Evolutionary conservation across 2,113 vertebrate genomes (phyloP), one percentile per base, ranked within the genome.

Genomic region (Hippocampus barbouri): DNA sequence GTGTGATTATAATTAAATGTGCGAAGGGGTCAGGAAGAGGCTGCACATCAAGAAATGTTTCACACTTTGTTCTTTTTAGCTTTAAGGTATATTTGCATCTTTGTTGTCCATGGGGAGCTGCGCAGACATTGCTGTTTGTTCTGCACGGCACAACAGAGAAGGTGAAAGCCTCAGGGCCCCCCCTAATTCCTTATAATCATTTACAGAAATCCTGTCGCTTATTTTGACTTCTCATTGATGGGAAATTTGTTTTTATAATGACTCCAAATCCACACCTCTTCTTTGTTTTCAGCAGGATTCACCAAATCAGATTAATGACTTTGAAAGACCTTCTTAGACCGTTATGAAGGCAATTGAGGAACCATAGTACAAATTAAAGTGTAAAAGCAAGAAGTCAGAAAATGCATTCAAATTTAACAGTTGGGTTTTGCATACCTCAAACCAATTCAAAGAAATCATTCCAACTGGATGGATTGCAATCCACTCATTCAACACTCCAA

Each of bases 171-270:
- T 68, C 66, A 5, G 71, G 3, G 3, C 27, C 27, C 27, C 27
- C 74, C 71, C 73, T 83, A 77, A 86, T 87, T 70, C 66, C 34
- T 51, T 65, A 41, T 30, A 72, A 88, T 88, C 79, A 78, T 87
- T 86, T 88, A 86, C 74, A 78, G 76, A 81, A 81, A 76, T 69
- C 71, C 66, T 8, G 69, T 75, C 75, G 73, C 82, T 86, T 81
- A 82, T 86, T 77, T 77, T 38, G 62, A 47, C 70, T 78, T 66
- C 75, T 62, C 73, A 41, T 74, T 80, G 73, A 76, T 66, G 77
- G 76, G 75, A 80, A 80, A 79, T 21, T 63, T 60, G 65, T 57
- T 72, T 66, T 45, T 66, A 76, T 38, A 5, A 38, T 38, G 5
- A 38, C 41, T 83, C 66, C 70, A 81, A 86, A 87, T 85, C 64